Conservation (phyloP, 2,797 vertebrate species). For the Ptychadena robeensis region DNA sequence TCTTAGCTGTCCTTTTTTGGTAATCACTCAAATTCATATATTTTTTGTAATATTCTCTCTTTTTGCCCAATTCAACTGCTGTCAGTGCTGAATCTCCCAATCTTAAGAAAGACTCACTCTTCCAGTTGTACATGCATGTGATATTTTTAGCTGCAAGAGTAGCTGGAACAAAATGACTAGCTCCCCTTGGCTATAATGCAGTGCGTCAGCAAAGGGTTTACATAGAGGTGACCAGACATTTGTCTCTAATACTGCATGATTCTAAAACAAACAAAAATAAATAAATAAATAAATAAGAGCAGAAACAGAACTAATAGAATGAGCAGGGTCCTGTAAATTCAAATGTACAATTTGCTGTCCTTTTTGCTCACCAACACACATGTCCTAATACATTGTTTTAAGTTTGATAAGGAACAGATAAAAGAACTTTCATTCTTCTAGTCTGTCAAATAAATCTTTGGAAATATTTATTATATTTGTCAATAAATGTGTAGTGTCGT, state of each 20-base stretch:
- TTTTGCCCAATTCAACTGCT: no score
- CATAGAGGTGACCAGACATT: slow-evolving; percentile 48
- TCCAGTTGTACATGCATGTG: slow-evolving; percentile 2
- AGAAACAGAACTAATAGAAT: neutral
- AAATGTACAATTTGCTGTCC: no score
- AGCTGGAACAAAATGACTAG: slow-evolving; percentile 68
- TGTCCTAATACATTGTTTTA: no score
- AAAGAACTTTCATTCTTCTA: no score
- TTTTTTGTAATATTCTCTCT: neutral
- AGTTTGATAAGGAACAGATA: no score
- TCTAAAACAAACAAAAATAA: neutral
- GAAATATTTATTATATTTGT: no score
- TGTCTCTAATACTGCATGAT: neutral
- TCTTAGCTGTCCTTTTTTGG: no score
- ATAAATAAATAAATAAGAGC: neutral
- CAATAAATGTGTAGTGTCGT: no score
- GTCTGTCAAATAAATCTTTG: no score
- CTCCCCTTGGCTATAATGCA: slow-evolving; percentile 62
- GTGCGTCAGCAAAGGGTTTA: slow-evolving; percentile 51
- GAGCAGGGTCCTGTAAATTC: neutral
- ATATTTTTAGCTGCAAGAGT: slow-evolving; percentile 33
- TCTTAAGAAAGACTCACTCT: neutral
- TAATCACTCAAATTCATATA: no score
- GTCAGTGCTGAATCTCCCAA: neutral
- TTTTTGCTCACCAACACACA: no score